A percentile compares a stretch with the other conserved stretches of the same genome.
These are phyloP conservation scores for Spicauda simplicius DNA, from an alignment of 2,888 invertebrate genomes.

Conservation along the genomic window DNA sequence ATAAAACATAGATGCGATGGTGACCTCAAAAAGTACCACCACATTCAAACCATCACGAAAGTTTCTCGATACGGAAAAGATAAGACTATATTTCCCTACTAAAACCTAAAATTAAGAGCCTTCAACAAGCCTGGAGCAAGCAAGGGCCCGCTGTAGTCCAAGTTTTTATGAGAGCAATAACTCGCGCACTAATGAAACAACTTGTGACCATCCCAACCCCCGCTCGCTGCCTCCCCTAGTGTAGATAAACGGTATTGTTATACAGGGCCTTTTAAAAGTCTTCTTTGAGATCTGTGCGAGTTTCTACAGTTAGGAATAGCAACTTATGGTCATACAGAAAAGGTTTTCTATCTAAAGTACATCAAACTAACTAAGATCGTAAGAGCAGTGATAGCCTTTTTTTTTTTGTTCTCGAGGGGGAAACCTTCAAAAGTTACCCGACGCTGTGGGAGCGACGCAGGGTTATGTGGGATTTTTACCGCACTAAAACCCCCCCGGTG, in stretches of 20 bases:
- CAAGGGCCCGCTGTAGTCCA: neutral
- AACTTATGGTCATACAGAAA: too few relatives aligned
- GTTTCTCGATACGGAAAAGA: neutral
- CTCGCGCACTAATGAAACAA: constrained; percentile 29
- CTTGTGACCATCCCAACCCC: constrained; percentile 5
- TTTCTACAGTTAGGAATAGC: too few relatives aligned
- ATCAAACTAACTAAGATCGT: too few relatives aligned
- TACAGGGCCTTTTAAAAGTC: neutral
- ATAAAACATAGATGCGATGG: too few relatives aligned
- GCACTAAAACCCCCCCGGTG: too few relatives aligned
- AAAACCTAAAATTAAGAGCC: neutral
- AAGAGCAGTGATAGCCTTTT: too few relatives aligned
- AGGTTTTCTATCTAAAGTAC: too few relatives aligned
- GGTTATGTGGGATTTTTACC: too few relatives aligned
- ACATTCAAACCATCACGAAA: neutral
- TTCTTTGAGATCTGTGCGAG: neutral
- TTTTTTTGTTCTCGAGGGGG: too few relatives aligned
- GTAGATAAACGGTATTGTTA: neutral
- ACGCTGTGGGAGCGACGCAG: too few relatives aligned
- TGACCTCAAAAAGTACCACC: too few relatives aligned
- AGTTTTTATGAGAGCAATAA: constrained; percentile 27
- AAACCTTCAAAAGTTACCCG: too few relatives aligned
- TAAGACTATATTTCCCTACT: neutral
- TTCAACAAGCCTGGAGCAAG: neutral
- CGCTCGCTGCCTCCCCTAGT: neutral